Conservation (phyloP, 2,113 vertebrate genomes). For the Psephotus haematonotus region DNA sequence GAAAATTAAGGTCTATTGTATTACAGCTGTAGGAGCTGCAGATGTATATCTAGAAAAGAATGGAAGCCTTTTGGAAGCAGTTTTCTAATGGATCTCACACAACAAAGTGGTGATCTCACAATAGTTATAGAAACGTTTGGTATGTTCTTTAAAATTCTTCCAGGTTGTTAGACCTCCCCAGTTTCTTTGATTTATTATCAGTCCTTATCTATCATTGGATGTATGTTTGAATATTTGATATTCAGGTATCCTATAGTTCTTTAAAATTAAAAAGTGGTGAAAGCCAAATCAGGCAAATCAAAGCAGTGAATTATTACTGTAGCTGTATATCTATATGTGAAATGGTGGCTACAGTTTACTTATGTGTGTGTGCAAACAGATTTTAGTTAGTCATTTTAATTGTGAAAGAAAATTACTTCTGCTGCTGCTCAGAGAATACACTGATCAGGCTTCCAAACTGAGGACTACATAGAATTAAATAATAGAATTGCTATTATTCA, state of each 20-base stretch:
- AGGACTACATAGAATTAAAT: not conserved
- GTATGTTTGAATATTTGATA: not conserved
- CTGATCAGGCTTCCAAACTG: not conserved
- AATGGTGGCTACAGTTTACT: fast-evolving
- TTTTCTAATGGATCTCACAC: not conserved
- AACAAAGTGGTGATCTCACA: not conserved
- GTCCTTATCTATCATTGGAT: not conserved
- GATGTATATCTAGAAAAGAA: not conserved
- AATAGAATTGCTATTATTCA: not conserved
- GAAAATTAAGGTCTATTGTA: not conserved
- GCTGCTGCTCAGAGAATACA: not conserved
- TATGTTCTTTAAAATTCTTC: not conserved
- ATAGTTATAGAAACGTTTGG: not conserved
- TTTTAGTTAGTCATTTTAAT: not conserved
- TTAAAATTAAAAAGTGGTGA: not conserved
- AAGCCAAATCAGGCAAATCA: not conserved
- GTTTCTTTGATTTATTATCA: not conserved
- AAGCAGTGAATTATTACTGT: not conserved
- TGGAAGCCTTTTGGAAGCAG: not conserved
- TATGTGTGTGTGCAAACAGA: fast-evolving
- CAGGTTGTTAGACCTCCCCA: not conserved
- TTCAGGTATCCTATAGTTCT: not conserved
- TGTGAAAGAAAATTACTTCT: not conserved
- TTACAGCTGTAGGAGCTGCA: not conserved
- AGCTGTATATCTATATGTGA: not conserved